Evolutionary conservation across 1,140 invertebrate genomes (phyloP), one percentile per base, ranked within the genome.

Genomic region (Drosophila suzukii): DNA sequence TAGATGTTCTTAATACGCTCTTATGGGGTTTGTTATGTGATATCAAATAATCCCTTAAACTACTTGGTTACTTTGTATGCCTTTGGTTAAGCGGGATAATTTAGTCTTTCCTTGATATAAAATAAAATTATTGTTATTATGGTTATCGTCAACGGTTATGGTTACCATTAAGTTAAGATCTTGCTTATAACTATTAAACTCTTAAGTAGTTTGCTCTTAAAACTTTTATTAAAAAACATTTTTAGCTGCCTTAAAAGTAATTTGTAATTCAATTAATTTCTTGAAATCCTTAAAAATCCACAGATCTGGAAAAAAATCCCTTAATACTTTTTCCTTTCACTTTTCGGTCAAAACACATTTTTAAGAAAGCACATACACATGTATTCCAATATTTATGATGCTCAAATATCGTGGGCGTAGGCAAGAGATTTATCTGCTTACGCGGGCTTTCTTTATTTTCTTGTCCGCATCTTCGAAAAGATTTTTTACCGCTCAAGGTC

Each of bases 341-440:
- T 10, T 65, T 20, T 24, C 38, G 55, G 24, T 43, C 55, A 57
- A 20, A 57, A 20, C 38, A 41, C 20, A 54, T 34, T 30, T 38
- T n/a, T n/a, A 12, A 30, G 53, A 12, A 17, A n/a, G 55, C 11
- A 47, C 43, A 60, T 27, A 38, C 36, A 39, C 4, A 39, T 30
- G 46, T 38, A 57, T 57, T 72, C 46, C 1, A n/a, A 51, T 51
- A 54, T 75, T 81, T 78, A 72, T 71, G 51, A 44, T 44, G 43
- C n/a, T 39, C 49, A 50, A 39, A 53, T 75, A 61, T 59, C 66
- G 83, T 86, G 78, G 83, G 79, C 43, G 82, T 15, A 32, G 36
- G 27, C 24, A 58, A 57, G 44, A 62, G 79, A 86, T 86, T 86
- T 86, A 86, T 86, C 82, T 88, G 83, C 82, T 88, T 76, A 76